Evolutionary conservation across 92 coral and sea anemone genomes (phyloP).

Genomic region (Phymanthus crucifer): DNA sequence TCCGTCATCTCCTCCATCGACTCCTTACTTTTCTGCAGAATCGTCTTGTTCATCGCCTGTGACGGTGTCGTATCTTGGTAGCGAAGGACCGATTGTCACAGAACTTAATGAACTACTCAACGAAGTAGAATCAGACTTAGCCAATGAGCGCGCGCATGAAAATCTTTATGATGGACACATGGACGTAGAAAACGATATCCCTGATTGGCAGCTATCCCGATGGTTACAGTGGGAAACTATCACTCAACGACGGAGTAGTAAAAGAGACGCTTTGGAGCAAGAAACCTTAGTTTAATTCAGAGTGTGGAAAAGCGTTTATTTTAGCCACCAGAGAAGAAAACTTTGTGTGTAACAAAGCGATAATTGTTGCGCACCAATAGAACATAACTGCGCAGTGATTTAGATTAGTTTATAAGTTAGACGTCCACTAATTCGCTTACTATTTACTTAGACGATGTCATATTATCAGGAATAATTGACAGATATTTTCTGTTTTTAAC

Average conservation of each 20-base stretch:
- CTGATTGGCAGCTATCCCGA: conserved; percentile 79
- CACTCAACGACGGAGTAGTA: conserved; percentile 64
- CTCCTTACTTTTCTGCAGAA: conserved; percentile 75
- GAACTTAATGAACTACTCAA: conserved; percentile 68
- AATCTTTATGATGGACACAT: conserved; percentile 21
- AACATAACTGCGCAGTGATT: not conserved
- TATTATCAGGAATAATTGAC: not conserved
- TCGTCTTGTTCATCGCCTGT: conserved; percentile 73
- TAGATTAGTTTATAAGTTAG: not conserved
- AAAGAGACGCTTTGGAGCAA: conserved; percentile 75
- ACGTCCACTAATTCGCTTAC: no score
- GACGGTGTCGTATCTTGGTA: conserved; percentile 63
- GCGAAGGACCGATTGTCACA: conserved; percentile 54
- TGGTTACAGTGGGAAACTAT: conserved; percentile 88
- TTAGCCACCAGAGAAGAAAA: not conserved
- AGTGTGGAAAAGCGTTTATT: not conserved
- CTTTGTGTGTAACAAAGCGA: not conserved
- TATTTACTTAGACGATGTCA: not conserved
- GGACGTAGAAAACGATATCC: conserved; percentile 44
- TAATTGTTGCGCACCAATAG: not conserved
- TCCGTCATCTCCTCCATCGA: conserved; percentile 69
- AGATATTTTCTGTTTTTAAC: not conserved
- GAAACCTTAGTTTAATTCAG: conserved; percentile 76
- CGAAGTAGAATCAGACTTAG: conserved; percentile 71
- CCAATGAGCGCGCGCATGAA: conserved; percentile 53